These are phyloP conservation scores for Neria commutata DNA, from an alignment of 2,888 invertebrate species.

Conservation along the genomic window DNA sequence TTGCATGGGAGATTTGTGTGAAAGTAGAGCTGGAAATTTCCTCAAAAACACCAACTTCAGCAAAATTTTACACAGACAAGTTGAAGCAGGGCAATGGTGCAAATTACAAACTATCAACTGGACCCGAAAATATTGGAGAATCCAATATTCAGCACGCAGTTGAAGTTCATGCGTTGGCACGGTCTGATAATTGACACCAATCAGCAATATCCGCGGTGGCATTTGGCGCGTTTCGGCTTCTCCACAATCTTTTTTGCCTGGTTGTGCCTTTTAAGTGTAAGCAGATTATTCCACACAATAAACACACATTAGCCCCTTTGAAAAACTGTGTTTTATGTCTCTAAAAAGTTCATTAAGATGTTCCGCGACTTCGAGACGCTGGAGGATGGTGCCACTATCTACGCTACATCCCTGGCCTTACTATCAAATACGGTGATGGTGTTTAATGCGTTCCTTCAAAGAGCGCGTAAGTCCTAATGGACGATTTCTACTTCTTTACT, in stretches of 20 bases:
- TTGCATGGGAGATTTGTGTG: no score
- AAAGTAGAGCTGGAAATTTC: no score
- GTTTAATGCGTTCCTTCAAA: constrained; percentile 41
- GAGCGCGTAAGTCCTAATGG: constrained; percentile 35
- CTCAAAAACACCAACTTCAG: no score
- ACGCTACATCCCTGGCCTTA: constrained; percentile 44
- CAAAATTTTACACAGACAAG: no score
- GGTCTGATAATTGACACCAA: constrained; percentile 41
- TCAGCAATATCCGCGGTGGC: constrained; percentile 34
- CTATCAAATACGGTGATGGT: constrained; percentile 45
- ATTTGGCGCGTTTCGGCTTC: constrained; percentile 36
- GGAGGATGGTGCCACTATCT: constrained; percentile 39
- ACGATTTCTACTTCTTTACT: no score
- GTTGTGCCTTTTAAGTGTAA: no score
- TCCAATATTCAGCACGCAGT: constrained; percentile 40
- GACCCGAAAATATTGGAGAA: constrained; percentile 37
- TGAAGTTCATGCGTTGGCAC: constrained; percentile 37
- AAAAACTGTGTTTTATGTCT: neutral
- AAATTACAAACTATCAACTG: neutral
- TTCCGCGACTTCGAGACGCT: constrained; percentile 36
- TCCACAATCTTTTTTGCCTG: constrained; percentile 46
- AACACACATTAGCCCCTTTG: neutral
- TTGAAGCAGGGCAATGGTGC: neutral
- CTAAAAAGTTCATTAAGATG: constrained; percentile 21
- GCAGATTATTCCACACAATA: no score